Conservation (phyloP, 2,888 invertebrate species). For the Nezara viridula region DNA sequence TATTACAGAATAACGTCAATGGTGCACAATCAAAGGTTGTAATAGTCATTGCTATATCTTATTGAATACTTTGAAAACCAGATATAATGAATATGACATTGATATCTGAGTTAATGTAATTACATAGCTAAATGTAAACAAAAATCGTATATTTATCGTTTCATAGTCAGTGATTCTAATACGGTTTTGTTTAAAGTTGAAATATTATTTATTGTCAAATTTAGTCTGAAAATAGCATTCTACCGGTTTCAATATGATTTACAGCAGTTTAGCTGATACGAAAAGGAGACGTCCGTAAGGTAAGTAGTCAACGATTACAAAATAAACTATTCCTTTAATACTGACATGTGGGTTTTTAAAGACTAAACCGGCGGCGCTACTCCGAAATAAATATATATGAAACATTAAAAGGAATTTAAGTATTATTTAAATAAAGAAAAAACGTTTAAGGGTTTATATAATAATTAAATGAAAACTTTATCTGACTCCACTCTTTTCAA, state of each 20-base stretch:
- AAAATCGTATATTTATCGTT: not conserved
- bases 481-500: not conserved
- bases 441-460: not conserved
- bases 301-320: too few relatives aligned
- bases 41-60: too few relatives aligned
- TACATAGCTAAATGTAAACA: not conserved
- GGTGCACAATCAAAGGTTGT: too few relatives aligned
- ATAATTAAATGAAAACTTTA: not conserved
- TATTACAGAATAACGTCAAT: too few relatives aligned
- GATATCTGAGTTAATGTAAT: too few relatives aligned
- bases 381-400: not conserved
- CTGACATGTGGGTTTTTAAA: not conserved
- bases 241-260: not conserved
- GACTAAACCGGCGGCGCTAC: not conserved
- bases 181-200: not conserved
- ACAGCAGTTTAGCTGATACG: too few relatives aligned
- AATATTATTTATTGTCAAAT: not conserved
- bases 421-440: not conserved
- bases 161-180: not conserved
- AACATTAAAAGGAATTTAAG: not conserved
- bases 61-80: too few relatives aligned
- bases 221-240: not conserved
- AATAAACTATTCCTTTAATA: too few relatives aligned
- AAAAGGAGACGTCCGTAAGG: too few relatives aligned
- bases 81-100: too few relatives aligned